Evolutionary conservation across 2,797 vertebrate genomes (phyloP).

Genomic region (Poeciliopsis paucimaculata): DNA sequence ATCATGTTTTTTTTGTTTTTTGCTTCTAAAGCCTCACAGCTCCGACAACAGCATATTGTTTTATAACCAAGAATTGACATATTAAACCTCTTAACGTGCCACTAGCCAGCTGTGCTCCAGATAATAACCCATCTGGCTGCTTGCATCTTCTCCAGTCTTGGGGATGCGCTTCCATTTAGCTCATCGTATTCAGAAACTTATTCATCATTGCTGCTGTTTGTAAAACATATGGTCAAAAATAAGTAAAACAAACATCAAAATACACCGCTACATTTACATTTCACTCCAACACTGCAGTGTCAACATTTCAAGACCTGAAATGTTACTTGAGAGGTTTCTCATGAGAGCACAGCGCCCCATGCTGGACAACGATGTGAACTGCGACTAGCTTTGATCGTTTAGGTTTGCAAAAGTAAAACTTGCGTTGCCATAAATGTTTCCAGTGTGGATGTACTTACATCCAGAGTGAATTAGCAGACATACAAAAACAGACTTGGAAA

Average conservation of each 20-base stretch:
- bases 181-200: neutral
- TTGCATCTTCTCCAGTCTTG: neutral
- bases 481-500: neutral
- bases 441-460: neutral
- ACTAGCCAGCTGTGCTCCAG: constrained; percentile 13
- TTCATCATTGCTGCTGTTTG: neutral
- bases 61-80: constrained; percentile 30
- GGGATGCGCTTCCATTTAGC: neutral
- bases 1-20: neutral
- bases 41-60: constrained; percentile 1
- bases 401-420: neutral
- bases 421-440: neutral
- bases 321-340: neutral
- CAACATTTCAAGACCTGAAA: neutral
- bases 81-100: neutral
- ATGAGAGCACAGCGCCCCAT: constrained; percentile 11
- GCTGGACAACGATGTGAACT: constrained; percentile 25
- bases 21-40: constrained; percentile 1
- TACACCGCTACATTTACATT: neutral
- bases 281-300: neutral
- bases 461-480: neutral
- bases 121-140: neutral
- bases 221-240: neutral
- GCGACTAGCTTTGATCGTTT: neutral
- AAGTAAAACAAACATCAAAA: neutral